Percentiles rank a stretch among this genome's conserved stretches.
Conservation (phyloP, 2,113 vertebrate genomes). For the Procapra przewalskii region DNA sequence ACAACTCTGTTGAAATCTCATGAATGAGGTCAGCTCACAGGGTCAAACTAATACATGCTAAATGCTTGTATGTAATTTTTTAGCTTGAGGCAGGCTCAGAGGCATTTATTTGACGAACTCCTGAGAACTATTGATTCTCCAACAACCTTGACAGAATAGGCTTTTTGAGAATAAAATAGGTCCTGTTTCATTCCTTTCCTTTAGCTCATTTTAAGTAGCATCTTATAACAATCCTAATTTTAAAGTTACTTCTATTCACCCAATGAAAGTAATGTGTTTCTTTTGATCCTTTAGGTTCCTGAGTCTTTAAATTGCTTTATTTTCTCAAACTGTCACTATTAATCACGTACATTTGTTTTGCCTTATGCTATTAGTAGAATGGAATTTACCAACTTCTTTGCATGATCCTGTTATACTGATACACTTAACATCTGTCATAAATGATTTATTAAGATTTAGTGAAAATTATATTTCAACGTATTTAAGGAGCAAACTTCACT, state of each 20-base stretch:
- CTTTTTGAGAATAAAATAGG: constrained; percentile 66
- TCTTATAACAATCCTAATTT: constrained; percentile 45
- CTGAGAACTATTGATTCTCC: constrained; percentile 59
- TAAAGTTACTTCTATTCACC: constrained; percentile 39
- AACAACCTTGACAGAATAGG: constrained; percentile 45
- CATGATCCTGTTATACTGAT: constrained; percentile 54
- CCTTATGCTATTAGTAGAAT: constrained; percentile 44
- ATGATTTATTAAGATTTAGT: constrained; percentile 67
- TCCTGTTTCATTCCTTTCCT: not conserved
- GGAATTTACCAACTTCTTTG: constrained; percentile 52
- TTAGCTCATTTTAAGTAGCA: constrained; percentile 42
- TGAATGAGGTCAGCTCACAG: constrained; percentile 45
- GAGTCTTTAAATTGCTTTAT: constrained; percentile 51
- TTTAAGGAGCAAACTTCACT: constrained; percentile 44
- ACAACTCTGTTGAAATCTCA: constrained; percentile 51
- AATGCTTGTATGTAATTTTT: constrained; percentile 73
- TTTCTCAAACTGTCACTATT: constrained; percentile 42
- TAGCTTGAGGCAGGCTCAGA: not conserved
- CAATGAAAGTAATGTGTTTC: constrained; percentile 51
- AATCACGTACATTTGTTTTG: constrained; percentile 45
- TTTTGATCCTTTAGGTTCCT: constrained; percentile 52
- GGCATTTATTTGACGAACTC: constrained; percentile 49
- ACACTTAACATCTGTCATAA: constrained; percentile 60
- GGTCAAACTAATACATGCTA: constrained; percentile 75
- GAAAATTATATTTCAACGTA: constrained; percentile 48